Percentiles rank a stretch among this genome's conserved stretches.
Conservation (phyloP, 2,113 vertebrate genomes). For the Aegithalos caudatus region DNA sequence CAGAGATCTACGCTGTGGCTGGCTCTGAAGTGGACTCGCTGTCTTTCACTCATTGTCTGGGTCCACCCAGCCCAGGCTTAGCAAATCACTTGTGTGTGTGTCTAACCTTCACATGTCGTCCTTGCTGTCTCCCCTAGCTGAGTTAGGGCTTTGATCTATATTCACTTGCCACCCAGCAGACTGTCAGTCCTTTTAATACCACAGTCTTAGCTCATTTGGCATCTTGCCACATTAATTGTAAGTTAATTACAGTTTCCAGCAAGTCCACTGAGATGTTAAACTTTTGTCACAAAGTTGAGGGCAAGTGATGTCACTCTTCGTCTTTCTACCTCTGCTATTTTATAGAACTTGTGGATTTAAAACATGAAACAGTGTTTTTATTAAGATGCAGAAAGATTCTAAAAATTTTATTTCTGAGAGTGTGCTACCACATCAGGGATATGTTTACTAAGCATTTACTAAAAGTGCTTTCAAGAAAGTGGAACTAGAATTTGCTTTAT, state of each 20-base stretch:
- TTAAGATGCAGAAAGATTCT: neutral
- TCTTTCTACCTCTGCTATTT: neutral
- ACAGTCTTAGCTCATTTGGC: neutral
- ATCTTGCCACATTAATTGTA: neutral
- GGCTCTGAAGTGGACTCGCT: neutral
- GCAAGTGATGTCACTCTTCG: neutral
- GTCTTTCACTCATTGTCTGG: neutral
- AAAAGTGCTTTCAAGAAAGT: neutral
- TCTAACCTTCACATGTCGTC: neutral
- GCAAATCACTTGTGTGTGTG: neutral
- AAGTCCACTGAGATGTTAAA: neutral
- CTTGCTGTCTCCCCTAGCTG: neutral
- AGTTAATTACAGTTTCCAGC: constrained; percentile 32
- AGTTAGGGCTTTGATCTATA: constrained; percentile 12
- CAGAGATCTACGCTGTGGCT: neutral
- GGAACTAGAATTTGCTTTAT: neutral
- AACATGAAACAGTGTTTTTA: neutral
- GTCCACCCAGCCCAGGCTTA: neutral
- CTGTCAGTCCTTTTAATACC: neutral
- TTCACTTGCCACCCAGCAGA: neutral
- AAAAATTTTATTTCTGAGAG: neutral
- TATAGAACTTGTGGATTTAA: neutral
- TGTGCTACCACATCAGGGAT: neutral
- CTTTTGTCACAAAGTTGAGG: neutral
- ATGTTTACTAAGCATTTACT: neutral